These are phyloP conservation scores for Orchestia grillus DNA, from an alignment of 1,140 invertebrate genomes.

Conservation along the genomic window DNA sequence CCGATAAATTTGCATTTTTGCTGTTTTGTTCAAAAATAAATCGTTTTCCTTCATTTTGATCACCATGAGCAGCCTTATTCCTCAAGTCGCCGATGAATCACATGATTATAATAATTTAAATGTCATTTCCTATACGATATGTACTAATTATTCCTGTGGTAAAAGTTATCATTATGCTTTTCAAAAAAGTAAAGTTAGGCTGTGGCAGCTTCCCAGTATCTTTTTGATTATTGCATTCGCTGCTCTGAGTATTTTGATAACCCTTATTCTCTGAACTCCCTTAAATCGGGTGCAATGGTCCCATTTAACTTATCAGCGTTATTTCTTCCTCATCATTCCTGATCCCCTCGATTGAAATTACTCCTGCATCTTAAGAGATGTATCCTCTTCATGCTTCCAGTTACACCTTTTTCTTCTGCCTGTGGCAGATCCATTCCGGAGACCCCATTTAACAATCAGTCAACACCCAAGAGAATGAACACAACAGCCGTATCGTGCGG, in stretches of 20 bases:
- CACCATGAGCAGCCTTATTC: too few species aligned
- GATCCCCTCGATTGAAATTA: background rate
- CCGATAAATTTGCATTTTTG: too few species aligned
- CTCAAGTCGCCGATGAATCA: too few species aligned
- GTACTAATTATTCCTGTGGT: too few species aligned
- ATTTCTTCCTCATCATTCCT: background rate
- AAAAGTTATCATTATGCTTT: too few species aligned
- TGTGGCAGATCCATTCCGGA: background rate
- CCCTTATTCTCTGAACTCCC: background rate
- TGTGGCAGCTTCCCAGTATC: too few species aligned
- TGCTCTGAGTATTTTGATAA: background rate
- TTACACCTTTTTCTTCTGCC: background rate
- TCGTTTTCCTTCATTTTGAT: too few species aligned
- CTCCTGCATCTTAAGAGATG: background rate
- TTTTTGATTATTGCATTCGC: too few species aligned
- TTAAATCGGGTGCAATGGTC: background rate
- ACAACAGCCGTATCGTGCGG: background rate
- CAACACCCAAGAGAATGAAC: background rate
- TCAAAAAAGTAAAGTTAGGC: too few species aligned
- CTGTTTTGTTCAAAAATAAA: too few species aligned
- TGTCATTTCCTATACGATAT: too few species aligned
- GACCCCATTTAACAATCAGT: background rate
- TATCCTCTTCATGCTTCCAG: background rate
- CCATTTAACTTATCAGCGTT: background rate
- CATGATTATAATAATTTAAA: too few species aligned